Percentiles rank a stretch among this genome's conserved stretches.
These are phyloP conservation scores for Crenuchus spilurus DNA, from an alignment of 2,797 vertebrate genomes.

Conservation along the genomic window DNA sequence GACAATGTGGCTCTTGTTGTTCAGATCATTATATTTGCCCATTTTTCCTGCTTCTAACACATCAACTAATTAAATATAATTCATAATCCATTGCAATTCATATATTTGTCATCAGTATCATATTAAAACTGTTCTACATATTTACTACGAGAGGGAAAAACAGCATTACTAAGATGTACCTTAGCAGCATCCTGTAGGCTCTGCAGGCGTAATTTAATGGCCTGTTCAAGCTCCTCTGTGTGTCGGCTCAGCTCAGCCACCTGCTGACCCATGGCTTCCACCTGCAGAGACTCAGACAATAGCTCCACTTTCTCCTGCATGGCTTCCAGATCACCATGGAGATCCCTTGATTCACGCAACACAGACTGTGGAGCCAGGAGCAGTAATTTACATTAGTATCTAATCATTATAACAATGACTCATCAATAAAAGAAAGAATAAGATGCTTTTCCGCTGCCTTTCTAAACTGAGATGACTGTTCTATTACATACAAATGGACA, in stretches of 20 bases:
- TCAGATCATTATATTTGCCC: too few species aligned
- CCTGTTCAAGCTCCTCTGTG: conserved; percentile 87
- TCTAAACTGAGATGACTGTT: too few species aligned
- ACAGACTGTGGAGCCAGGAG: conserved; percentile 73
- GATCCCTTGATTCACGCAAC: conserved; percentile 91
- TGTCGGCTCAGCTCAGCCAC: conserved; percentile 86
- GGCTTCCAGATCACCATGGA: conserved; percentile 88
- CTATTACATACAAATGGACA: too few species aligned
- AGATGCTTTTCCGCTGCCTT: too few species aligned
- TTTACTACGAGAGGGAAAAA: too few species aligned
- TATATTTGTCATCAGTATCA: too few species aligned
- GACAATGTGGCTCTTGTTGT: too few species aligned
- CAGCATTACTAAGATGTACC: too few species aligned
- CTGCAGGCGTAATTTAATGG: conserved; percentile 82
- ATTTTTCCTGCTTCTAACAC: too few species aligned
- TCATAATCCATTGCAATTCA: too few species aligned
- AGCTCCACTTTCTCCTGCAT: conserved; percentile 88
- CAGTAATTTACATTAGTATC: not conserved
- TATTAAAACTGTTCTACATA: too few species aligned
- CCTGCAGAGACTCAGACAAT: conserved; percentile 84
- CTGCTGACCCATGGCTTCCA: conserved; percentile 87
- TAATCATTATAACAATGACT: conserved; percentile 48
- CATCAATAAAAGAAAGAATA: not conserved
- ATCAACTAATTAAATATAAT: too few species aligned
- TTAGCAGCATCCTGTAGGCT: conserved; percentile 92